These are phyloP conservation scores for Sturnira hondurensis DNA, from an alignment of 2,113 vertebrate genomes.

Conservation along the genomic window DNA sequence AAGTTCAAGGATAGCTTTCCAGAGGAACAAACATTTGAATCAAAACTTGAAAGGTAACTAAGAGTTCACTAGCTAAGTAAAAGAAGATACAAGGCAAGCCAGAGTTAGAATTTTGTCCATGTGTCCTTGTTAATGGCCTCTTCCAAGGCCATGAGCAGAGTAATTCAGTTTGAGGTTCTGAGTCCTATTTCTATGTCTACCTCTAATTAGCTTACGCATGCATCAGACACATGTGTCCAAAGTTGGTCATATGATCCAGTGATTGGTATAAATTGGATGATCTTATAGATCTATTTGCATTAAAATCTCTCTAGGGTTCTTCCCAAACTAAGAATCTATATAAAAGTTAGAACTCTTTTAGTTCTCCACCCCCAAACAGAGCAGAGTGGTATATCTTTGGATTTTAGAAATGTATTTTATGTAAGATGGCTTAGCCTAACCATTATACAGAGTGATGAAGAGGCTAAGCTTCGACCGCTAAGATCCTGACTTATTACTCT, in stretches of 20 bases:
- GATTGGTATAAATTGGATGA: background rate
- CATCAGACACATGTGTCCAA: background rate
- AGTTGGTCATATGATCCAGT: background rate
- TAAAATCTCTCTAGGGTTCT: background rate
- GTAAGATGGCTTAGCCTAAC: background rate
- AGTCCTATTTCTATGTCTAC: background rate
- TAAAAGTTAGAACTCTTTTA: background rate
- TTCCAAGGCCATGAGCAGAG: background rate
- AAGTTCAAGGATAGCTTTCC: background rate
- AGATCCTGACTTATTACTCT: background rate
- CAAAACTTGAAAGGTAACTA: background rate
- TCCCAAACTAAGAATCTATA: background rate
- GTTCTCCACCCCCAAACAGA: background rate
- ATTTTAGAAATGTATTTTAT: conserved; percentile 20
- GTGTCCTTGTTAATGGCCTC: background rate
- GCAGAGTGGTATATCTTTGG: background rate
- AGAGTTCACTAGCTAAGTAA: background rate
- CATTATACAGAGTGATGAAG: background rate
- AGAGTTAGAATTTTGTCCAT: background rate
- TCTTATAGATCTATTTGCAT: background rate
- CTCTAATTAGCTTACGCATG: background rate
- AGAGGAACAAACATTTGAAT: background rate
- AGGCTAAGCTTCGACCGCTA: background rate
- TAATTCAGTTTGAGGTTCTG: background rate
- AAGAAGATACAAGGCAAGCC: background rate